Conservation (phyloP, 2,797 vertebrate genomes). For the Sebastiscus albofasciatus region DNA sequence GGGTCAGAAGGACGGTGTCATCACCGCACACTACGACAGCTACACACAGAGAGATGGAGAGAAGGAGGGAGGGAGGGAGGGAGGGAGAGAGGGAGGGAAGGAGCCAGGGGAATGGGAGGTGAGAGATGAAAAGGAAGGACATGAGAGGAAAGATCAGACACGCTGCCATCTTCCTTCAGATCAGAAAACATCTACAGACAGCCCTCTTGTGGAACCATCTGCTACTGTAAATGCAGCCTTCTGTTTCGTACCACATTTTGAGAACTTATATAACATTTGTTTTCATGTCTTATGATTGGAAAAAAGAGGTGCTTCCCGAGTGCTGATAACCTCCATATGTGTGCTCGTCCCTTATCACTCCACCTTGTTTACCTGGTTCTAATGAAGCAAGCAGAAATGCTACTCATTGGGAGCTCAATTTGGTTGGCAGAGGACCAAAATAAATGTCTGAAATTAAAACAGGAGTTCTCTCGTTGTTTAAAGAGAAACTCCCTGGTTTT, state of each 20-base stretch:
- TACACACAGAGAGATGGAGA: slow-evolving; percentile 1
- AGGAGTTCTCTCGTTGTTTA: background rate
- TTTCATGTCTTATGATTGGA: slow-evolving; percentile 10
- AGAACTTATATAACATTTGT: slow-evolving; percentile 21
- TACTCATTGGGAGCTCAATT: background rate
- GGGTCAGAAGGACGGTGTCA: slow-evolving; percentile 88
- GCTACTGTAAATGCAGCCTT: background rate
- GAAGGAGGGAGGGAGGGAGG: background rate
- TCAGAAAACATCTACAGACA: slow-evolving; percentile 4
- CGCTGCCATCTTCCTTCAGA: background rate
- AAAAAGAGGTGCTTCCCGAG: slow-evolving; percentile 14
- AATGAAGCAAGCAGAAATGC: slow-evolving; percentile 19
- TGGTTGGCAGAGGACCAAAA: background rate
- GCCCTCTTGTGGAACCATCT: slow-evolving; percentile 22
- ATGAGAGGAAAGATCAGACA: slow-evolving; percentile 15
- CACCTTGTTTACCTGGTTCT: slow-evolving; percentile 13
- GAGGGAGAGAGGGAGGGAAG: too few relatives aligned
- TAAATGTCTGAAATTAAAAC: background rate
- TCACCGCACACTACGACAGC: slow-evolving; percentile 86
- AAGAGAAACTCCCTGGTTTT: background rate
- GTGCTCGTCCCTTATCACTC: background rate
- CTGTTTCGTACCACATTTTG: slow-evolving; percentile 19
- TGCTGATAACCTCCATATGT: background rate
- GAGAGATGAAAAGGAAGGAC: slow-evolving; percentile 2
- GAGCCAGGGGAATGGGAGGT: background rate